Evolutionary conservation across 2,888 invertebrate species (phyloP).

Genomic region (Yponomeuta cagnagella): DNA sequence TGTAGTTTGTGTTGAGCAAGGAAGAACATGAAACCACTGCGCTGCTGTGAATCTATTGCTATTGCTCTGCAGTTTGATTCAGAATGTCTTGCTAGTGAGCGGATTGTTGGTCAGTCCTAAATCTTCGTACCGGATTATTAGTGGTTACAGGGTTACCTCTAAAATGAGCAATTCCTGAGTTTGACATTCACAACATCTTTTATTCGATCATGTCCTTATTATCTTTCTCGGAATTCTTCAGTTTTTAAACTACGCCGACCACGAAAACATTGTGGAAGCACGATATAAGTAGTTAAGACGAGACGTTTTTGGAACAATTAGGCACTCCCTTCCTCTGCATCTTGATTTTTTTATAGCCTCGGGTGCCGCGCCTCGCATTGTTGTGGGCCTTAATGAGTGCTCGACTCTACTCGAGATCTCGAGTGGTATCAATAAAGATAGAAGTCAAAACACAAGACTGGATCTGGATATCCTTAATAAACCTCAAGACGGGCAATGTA

Average conservation of each 20-base stretch:
- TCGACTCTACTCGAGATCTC: slow-evolving; percentile 18
- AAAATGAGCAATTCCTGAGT: too few species aligned
- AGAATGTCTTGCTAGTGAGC: too few species aligned
- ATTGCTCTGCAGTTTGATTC: too few species aligned
- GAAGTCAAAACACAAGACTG: neutral
- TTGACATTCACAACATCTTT: too few species aligned
- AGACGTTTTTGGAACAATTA: slow-evolving; percentile 45
- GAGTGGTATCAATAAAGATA: slow-evolving; percentile 12
- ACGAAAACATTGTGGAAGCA: neutral
- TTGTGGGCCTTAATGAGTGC: slow-evolving; percentile 59
- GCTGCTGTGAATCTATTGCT: too few species aligned
- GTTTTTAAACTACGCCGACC: neutral
- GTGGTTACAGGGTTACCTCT: too few species aligned
- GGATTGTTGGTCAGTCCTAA: too few species aligned
- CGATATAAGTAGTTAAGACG: slow-evolving; percentile 3
- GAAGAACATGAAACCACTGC: too few species aligned
- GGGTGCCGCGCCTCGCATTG: slow-evolving; percentile 67
- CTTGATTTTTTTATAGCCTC: slow-evolving; percentile 65
- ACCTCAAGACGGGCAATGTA: neutral
- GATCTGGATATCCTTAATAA: slow-evolving; percentile 6
- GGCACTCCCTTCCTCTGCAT: slow-evolving; percentile 65
- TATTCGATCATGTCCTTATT: neutral
- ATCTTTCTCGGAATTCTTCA: neutral
- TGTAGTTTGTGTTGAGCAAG: too few species aligned
- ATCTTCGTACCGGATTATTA: too few species aligned